phyloP scores from a whole-genome alignment of 1,140 invertebrate genomes.

The Glomeris maerens region DNA sequence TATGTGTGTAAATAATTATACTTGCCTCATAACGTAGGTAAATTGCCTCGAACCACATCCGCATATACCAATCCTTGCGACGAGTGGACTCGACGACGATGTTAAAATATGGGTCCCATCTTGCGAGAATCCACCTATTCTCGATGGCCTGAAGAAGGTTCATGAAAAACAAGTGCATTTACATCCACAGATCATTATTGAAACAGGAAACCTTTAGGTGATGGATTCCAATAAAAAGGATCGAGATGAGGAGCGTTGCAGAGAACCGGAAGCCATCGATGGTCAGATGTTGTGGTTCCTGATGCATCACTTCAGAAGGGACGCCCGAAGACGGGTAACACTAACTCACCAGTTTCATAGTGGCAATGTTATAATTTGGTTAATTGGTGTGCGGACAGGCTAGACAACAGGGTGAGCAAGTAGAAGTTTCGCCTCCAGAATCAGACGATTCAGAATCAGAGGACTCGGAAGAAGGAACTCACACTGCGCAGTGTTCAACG shows the following conservation, averaged over 20 bases:
- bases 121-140: conserved; percentile 39
- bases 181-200: neutral
- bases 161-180: neutral
- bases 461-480: conserved; percentile 21
- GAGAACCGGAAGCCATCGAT: conserved; percentile 36
- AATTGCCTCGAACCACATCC: conserved; percentile 88
- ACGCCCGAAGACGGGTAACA: conserved; percentile 23
- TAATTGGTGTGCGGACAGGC: neutral
- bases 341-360: conserved; percentile 1
- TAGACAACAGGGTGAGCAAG: conserved; percentile 17
- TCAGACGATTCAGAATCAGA: conserved; percentile 19
- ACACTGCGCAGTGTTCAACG: conserved; percentile 23
- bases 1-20: conserved; percentile 15
- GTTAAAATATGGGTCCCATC: conserved; percentile 87
- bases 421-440: conserved; percentile 21
- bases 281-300: conserved; percentile 42
- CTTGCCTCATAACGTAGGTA: conserved; percentile 40
- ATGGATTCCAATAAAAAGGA: conserved; percentile 36
- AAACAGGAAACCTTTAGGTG: conserved; percentile 19
- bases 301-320: conserved; percentile 36
- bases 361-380: neutral
- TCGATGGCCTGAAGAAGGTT: conserved; percentile 38
- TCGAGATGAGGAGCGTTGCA: conserved; percentile 30
- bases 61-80: conserved; percentile 67
- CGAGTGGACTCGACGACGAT: conserved; percentile 77